Evolutionary conservation across 2,888 invertebrate species (phyloP).

Genomic region (Rhopalosiphum nymphaeae): DNA sequence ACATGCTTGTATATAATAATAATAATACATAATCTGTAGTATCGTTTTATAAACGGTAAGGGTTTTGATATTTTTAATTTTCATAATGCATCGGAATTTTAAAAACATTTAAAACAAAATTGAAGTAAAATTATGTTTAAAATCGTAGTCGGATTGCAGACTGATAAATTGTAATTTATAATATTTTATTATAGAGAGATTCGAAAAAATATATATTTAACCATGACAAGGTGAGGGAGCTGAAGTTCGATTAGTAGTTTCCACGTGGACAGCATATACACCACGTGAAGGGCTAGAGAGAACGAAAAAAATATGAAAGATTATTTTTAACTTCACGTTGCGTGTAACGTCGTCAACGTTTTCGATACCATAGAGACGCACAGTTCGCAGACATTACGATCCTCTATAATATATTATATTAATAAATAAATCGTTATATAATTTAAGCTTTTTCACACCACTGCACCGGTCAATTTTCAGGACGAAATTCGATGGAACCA

Average conservation of each 20-base stretch:
- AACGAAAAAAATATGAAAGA: background rate
- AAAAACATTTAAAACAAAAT: background rate
- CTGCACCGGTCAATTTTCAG: background rate
- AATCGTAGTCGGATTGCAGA: background rate
- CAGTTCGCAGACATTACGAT: background rate
- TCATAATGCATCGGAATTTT: background rate
- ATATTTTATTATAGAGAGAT: background rate
- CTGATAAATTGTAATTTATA: background rate
- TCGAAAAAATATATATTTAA: background rate
- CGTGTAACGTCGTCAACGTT: background rate
- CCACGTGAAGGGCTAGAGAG: background rate
- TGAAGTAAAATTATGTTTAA: background rate
- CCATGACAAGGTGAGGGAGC: background rate
- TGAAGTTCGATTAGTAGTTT: background rate
- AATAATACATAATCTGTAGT: background rate
- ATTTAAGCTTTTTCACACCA: background rate
- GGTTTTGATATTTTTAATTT: background rate
- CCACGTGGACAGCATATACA: background rate
- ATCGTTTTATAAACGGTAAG: background rate
- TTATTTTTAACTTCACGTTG: conserved; percentile 13
- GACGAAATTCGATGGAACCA: background rate
- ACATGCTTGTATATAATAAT: background rate
- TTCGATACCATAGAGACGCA: background rate
- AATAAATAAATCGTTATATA: background rate
- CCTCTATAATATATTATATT: background rate